Percentiles rank a stretch among this genome's conserved stretches.
phyloP scores from a whole-genome alignment of 2,888 invertebrate genomes.

The Platynereis dumerilii region DNA sequence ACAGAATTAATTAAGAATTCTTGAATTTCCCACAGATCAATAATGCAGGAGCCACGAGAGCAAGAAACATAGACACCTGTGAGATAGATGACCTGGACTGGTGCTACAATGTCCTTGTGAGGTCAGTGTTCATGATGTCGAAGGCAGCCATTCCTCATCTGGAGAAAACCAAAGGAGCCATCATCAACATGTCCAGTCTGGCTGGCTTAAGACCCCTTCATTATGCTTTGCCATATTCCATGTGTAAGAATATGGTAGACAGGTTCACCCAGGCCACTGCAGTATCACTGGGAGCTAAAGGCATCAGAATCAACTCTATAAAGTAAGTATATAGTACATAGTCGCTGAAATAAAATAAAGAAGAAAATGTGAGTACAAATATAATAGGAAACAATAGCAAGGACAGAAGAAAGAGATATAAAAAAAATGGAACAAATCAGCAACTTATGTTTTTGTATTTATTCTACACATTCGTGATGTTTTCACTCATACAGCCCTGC shows the following conservation, averaged over 20 bases:
- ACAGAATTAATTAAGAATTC: too few relatives aligned
- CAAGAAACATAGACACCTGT: constrained; percentile 3
- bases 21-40: background rate
- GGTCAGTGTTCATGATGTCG: constrained; percentile 19
- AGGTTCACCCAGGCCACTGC: constrained; percentile 9
- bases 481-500: constrained; percentile 3
- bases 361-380: background rate
- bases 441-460: too few relatives aligned
- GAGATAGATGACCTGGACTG: constrained; percentile 16
- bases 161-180: constrained; percentile 18
- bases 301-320: constrained; percentile 9
- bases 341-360: too few relatives aligned
- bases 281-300: constrained; percentile 4
- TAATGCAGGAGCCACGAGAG: constrained; percentile 10
- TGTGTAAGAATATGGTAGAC: constrained; percentile 17
- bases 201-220: constrained; percentile 11
- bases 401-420: background rate
- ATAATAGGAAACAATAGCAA: background rate
- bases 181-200: constrained; percentile 17
- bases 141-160: constrained; percentile 16
- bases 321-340: background rate
- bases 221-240: constrained; percentile 14
- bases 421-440: too few relatives aligned
- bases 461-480: too few relatives aligned
- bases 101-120: constrained; percentile 17